Conservation (phyloP, 2,888 invertebrate species). For the Papilio protenor region DNA sequence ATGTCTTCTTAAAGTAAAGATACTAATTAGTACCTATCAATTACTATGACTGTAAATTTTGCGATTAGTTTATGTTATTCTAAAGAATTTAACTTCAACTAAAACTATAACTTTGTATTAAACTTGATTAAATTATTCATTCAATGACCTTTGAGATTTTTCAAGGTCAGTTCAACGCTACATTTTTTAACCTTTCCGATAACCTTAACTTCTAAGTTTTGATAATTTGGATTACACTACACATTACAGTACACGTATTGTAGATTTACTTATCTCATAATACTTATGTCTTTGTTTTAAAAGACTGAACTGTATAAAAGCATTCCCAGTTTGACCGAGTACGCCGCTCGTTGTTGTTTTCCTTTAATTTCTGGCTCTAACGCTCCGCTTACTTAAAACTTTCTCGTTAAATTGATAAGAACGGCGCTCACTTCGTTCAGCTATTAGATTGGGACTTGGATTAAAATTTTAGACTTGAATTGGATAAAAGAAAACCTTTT, state of each 20-base stretch:
- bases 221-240: conserved; percentile 4
- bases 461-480: not conserved
- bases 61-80: not conserved
- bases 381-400: conserved; percentile 2
- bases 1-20: not conserved
- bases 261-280: not conserved
- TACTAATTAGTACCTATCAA: too few relatives aligned
- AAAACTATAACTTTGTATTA: not conserved
- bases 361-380: not conserved
- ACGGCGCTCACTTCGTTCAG: not conserved
- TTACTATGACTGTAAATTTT: not conserved
- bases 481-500: not conserved
- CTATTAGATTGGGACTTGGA: not conserved
- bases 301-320: not conserved
- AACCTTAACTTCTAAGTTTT: not conserved
- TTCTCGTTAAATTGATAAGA: not conserved
- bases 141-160: not conserved
- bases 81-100: too few relatives aligned
- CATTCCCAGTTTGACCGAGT: not conserved
- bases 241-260: not conserved
- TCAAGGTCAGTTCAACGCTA: not conserved
- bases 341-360: not conserved
- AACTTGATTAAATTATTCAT: not conserved
- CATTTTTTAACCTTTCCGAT: not conserved
- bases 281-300: not conserved